These are phyloP conservation scores for Globia sparganii DNA, from an alignment of 2,888 invertebrate genomes.

Conservation along the genomic window DNA sequence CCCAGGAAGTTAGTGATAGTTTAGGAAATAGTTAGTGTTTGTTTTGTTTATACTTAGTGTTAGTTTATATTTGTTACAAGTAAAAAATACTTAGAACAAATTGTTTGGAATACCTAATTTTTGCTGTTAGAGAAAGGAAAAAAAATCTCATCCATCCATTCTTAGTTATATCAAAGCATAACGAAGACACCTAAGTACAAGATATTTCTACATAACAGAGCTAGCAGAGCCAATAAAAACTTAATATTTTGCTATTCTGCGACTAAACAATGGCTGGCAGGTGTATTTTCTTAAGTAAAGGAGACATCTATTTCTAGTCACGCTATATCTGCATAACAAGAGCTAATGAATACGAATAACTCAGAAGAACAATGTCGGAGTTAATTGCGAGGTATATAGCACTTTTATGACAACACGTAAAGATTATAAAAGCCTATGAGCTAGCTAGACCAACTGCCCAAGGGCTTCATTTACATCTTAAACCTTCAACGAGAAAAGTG, in stretches of 20 bases:
- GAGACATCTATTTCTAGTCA: slow-evolving; percentile 41
- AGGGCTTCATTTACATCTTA: slow-evolving; percentile 13
- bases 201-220: slow-evolving; percentile 6
- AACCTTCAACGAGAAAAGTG: not conserved
- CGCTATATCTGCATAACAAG: slow-evolving; percentile 45
- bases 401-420: slow-evolving; percentile 19
- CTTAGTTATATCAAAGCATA: not conserved
- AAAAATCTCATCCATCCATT: not conserved
- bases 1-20: too few relatives aligned
- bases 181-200: slow-evolving; percentile 1
- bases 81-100: too few relatives aligned
- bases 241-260: slow-evolving; percentile 6
- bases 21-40: too few relatives aligned
- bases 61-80: too few relatives aligned
- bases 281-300: slow-evolving; percentile 20
- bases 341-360: slow-evolving; percentile 40
- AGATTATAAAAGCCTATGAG: not conserved
- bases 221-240: slow-evolving; percentile 24
- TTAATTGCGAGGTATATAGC: slow-evolving; percentile 33
- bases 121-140: not conserved
- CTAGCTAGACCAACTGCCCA: not conserved
- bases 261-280: slow-evolving; percentile 24
- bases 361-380: slow-evolving; percentile 20
- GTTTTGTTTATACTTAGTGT: too few relatives aligned
- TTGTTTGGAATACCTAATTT: too few relatives aligned